Base-by-base conservation (phyloP, 2,888 invertebrate genomes). In the Troides helena region DNA sequence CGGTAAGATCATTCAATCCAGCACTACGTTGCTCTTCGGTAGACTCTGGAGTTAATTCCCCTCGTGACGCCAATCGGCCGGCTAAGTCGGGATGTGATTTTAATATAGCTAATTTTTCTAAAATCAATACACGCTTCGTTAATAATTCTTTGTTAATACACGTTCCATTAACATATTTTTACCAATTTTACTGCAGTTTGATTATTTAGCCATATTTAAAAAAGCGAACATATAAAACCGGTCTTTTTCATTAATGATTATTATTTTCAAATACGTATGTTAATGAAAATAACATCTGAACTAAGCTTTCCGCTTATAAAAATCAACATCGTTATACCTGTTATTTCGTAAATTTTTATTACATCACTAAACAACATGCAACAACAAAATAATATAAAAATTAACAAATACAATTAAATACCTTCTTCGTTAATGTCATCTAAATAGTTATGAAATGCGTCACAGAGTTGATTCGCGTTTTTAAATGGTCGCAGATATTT, bases 1-100 rank as follows among this genome's bases (percentile, higher is more conserved):
- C 73, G 1, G 93, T 91, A n/a, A 95, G 83, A 46, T 86, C 78
- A 62, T 93, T 84, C 4, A 95, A 83, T 0, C 94, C 94, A 0
- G 94, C 94, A 66, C 86, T 84, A 68, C 81, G 84, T 77, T 95
- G 95, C 78, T 95, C 95, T 18, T 83, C 83, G 1, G 89, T 83
- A 1, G 95, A 95, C 80, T 95, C 95, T 0, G 78, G 75, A 0
- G 95, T 95, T 58, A 95, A 83, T 73, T 92, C 87, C 6, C 93
- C 94, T 70, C 85, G 86, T 6, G 92, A 92, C 1, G 94, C 94
- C 62, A 94, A 77, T 68, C 90, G 90, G 3, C 94, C 95, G 5
- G 95, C 94, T 70, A 95, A 85, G 83, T 95, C 95, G 8, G 95
- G 95, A 79, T 96, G 95, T 2, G 92, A 87, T 72, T 92, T 89